Evolutionary conservation across 2,113 vertebrate genomes (phyloP).

Genomic region (Rhabdornis inornatus): DNA sequence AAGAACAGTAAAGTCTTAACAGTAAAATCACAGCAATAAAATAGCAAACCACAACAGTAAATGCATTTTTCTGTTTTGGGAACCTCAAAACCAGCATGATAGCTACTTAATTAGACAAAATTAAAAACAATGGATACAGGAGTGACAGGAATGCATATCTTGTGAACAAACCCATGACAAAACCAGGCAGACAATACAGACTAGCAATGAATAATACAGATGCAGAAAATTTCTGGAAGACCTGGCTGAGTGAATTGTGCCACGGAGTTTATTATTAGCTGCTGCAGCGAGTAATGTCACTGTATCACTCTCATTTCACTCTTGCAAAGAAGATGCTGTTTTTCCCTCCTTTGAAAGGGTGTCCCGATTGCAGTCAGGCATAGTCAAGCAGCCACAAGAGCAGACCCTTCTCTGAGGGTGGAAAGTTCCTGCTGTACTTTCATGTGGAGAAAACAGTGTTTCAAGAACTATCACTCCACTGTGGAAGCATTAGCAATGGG

Average conservation of each 20-base stretch:
- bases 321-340: background rate
- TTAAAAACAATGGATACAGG: background rate
- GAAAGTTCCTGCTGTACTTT: background rate
- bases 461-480: accelerated
- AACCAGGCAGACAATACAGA: background rate
- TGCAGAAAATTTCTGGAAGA: background rate
- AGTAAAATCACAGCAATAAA: no score
- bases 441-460: accelerated
- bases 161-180: background rate
- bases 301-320: background rate
- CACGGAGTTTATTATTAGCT: background rate
- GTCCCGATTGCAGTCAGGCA: accelerated
- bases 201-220: background rate
- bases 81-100: background rate
- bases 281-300: background rate
- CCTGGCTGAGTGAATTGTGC: background rate
- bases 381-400: accelerated
- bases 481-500: accelerated
- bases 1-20: no score
- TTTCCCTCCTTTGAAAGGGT: background rate
- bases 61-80: background rate
- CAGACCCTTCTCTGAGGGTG: background rate
- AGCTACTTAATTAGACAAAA: background rate
- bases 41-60: background rate
- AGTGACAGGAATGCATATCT: background rate